Evolutionary conservation across 2,797 vertebrate genomes (phyloP).

Genomic region (Falco rusticolus): DNA sequence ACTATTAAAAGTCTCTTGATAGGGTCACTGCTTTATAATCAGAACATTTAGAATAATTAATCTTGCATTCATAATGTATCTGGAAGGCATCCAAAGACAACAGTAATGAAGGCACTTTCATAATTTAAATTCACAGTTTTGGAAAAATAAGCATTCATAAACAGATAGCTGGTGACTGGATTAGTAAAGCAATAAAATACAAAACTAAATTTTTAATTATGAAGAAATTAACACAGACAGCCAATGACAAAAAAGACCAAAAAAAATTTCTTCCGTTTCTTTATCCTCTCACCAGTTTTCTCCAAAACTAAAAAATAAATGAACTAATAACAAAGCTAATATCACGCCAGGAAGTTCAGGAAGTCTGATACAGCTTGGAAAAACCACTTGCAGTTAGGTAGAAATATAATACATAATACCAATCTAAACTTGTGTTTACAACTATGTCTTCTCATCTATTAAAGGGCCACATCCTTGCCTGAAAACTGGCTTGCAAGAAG

Average conservation of each 20-base stretch:
- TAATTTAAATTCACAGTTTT: neutral
- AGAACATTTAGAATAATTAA: neutral
- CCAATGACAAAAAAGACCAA: neutral
- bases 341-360: neutral
- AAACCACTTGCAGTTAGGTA: neutral
- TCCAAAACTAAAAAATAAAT: neutral
- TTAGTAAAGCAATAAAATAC: neutral
- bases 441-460: neutral
- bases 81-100: neutral
- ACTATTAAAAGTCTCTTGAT: neutral
- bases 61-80: neutral
- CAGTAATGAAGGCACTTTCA: neutral
- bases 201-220: neutral
- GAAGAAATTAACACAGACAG: neutral
- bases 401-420: neutral
- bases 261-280: neutral
- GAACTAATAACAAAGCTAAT: neutral
- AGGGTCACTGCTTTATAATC: neutral
- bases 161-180: neutral
- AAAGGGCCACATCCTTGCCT: neutral
- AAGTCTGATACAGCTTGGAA: neutral
- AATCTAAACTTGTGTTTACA: neutral
- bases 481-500: neutral
- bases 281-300: neutral
- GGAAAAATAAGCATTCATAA: neutral